Conservation (phyloP, 2,113 vertebrate species). For the Psilopsiagon aymara region DNA sequence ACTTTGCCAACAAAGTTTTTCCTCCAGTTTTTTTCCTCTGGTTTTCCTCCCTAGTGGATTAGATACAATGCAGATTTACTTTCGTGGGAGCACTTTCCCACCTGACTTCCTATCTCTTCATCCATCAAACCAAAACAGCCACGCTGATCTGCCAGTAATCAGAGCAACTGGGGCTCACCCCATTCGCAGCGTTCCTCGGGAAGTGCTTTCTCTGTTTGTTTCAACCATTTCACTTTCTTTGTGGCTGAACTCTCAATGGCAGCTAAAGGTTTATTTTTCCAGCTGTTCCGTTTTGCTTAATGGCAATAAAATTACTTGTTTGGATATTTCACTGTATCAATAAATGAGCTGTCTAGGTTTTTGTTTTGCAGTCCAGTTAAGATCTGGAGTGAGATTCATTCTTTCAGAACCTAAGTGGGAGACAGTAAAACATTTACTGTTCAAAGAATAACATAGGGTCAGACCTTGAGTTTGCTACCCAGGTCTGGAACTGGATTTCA, state of each 20-base stretch:
- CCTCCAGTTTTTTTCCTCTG: not conserved
- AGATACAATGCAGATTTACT: not conserved
- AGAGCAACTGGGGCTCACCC: not conserved
- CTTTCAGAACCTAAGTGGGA: not conserved
- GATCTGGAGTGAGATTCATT: slow-evolving; percentile 1
- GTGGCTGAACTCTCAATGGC: slow-evolving; percentile 28
- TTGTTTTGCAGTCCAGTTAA: slow-evolving; percentile 41
- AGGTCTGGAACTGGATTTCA: not conserved
- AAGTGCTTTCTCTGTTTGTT: slow-evolving; percentile 1
- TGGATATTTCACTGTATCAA: slow-evolving; percentile 50
- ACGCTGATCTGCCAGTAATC: not conserved
- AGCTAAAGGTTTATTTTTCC: slow-evolving; percentile 61
- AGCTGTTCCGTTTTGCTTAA: slow-evolving; percentile 61
- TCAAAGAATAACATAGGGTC: not conserved
- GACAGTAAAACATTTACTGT: slow-evolving; percentile 16
- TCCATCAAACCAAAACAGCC: not conserved
- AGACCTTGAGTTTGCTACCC: not conserved
- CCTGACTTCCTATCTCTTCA: slow-evolving; percentile 28
- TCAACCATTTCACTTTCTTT: slow-evolving; percentile 11
- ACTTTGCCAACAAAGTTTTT: not conserved
- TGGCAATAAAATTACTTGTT: slow-evolving; percentile 61
- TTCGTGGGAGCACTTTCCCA: slow-evolving; percentile 13
- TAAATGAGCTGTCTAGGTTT: slow-evolving; percentile 55
- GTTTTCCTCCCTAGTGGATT: not conserved
- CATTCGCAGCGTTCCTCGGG: not conserved